phyloP scores from a whole-genome alignment of 1,140 invertebrate genomes.

The Trinorchestia longiramus region DNA sequence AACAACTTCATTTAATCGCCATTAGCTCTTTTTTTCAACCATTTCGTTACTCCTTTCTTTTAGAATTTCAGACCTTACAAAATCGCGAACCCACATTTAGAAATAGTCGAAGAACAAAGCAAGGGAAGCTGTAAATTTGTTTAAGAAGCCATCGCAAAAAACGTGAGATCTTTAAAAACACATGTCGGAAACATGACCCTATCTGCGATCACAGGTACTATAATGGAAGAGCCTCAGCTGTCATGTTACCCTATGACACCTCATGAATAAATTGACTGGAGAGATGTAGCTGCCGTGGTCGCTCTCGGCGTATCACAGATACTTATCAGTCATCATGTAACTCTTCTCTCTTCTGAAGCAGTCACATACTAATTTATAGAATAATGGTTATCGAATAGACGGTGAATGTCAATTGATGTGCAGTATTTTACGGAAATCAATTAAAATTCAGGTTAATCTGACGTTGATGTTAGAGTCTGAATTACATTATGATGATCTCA shows the following conservation, averaged over 20 bases:
- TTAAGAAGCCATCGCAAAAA: neutral
- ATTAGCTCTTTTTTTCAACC: neutral
- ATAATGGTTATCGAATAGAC: neutral
- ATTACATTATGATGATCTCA: no score
- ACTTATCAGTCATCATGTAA: neutral
- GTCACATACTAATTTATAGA: neutral
- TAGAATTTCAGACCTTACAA: neutral
- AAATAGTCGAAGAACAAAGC: neutral
- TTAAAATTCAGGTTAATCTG: no score
- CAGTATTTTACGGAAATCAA: no score
- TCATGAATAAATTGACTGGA: neutral
- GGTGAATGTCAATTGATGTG: neutral
- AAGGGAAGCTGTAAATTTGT: neutral
- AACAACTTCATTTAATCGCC: no score
- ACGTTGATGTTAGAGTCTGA: no score
- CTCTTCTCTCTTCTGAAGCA: neutral
- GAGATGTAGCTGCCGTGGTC: neutral
- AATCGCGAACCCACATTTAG: neutral
- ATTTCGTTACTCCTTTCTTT: neutral
- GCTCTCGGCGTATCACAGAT: neutral
- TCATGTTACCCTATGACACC: conserved; percentile 6
- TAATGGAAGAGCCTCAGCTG: neutral
- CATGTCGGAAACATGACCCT: neutral
- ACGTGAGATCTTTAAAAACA: neutral
- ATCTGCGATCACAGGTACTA: neutral